A percentile compares a stretch with the other conserved stretches of the same genome.
Conservation (phyloP, 1,140 invertebrate genomes). For the Pinna nobilis region DNA sequence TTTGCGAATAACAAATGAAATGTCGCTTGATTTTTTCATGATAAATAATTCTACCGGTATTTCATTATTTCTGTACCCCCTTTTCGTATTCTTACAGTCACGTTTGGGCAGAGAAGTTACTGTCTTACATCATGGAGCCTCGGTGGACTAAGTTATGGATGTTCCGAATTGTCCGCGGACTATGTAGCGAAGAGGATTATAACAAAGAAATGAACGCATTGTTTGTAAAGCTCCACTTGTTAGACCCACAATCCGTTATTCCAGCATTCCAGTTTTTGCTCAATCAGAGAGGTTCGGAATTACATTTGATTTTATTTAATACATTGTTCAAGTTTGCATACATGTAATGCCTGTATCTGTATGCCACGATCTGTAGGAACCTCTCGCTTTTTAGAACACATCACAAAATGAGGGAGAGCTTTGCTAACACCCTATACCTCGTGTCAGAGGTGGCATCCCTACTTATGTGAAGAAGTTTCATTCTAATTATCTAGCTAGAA, state of each 20-base stretch:
- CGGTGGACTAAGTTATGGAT: conserved; percentile 60
- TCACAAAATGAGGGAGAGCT: too few relatives aligned
- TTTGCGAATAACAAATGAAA: too few relatives aligned
- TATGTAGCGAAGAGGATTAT: conserved; percentile 62
- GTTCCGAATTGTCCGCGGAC: conserved; percentile 60
- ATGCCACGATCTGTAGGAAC: too few relatives aligned
- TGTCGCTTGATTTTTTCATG: too few relatives aligned
- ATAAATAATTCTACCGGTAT: not conserved
- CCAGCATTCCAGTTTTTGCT: conserved; percentile 67
- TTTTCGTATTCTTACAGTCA: conserved; percentile 40
- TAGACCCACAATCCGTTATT: conserved; percentile 70
- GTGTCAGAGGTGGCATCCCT: too few relatives aligned
- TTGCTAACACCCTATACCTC: too few relatives aligned
- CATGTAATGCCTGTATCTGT: too few relatives aligned
- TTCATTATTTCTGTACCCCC: not conserved
- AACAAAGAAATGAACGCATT: conserved; percentile 70
- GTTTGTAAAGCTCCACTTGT: conserved; percentile 70
- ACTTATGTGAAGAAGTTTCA: too few relatives aligned
- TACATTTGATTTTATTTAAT: too few relatives aligned
- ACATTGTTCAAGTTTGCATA: too few relatives aligned
- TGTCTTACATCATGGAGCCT: conserved; percentile 59
- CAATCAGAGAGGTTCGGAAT: conserved; percentile 59
- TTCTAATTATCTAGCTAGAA: too few relatives aligned
- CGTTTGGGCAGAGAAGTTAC: conserved; percentile 65
- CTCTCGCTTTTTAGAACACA: too few relatives aligned